Evolutionary conservation across 2,888 invertebrate genomes (phyloP), one percentile per base, ranked within the genome.

Genomic region (Ctenicera cuprea): DNA sequence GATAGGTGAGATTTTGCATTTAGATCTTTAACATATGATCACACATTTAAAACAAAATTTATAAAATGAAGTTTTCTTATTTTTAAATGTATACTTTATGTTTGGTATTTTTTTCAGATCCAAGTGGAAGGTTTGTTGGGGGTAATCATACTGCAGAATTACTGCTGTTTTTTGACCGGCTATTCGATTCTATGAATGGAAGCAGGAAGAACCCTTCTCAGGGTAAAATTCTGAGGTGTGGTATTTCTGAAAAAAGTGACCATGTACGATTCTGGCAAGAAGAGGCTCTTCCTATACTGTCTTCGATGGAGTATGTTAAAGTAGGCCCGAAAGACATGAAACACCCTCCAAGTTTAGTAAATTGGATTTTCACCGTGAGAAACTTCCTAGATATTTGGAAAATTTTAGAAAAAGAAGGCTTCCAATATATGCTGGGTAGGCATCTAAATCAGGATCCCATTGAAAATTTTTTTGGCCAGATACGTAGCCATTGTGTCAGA

Each of bases 361-460:
- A 43, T 16, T 43, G 43, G 43, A 43, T 14, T 14, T 43, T 43
- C 7, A 43, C 43, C 16, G 7, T 43, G 4, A 33, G 9, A 8
- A 33, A 33, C 9, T 33, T 33, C 9, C 5, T 33, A 16, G n/a
- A 16, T 43, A 14, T 14, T 2, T 43, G 22, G 18, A 37, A 59
- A 16, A 41, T 48, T 45, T 54, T 67, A 57, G 43, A 54, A 38
- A 22, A 26, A 1, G 26, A 67, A 57, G 57, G 33, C 12, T 54
- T 67, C 30, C n/a, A 41, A 26, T 54, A 67, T 43, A 5, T 67
- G n/a, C 20, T 67, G 37, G 67, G 57, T 33, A 12, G 54, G 11
- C 50, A 66, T 38, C n/a, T 66, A 1, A 52, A 54, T 16, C 66
- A 66, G 38, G 66, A 66, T 37, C 66, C 66, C 38, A 9, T 9